A percentile compares a stretch with the other conserved stretches of the same genome.
Evolutionary conservation across 2,888 invertebrate species (phyloP).

Genomic region (Melangyna quadrimaculata): DNA sequence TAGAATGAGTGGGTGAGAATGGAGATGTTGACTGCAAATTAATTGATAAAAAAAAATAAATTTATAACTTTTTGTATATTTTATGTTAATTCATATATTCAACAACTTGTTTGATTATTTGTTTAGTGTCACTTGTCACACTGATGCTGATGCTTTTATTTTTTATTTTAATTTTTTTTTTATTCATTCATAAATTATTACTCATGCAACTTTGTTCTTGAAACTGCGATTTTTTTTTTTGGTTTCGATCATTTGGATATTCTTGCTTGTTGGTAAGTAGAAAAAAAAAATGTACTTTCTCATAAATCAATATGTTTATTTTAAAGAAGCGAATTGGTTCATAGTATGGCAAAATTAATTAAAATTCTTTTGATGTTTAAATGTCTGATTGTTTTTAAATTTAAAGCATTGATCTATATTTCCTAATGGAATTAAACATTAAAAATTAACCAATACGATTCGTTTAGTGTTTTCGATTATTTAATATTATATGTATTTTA

Average conservation of each 20-base stretch:
- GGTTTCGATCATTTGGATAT: not conserved
- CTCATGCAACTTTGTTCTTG: not conserved
- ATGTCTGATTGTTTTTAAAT: not conserved
- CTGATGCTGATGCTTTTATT: not conserved
- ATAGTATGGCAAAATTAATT: not conserved
- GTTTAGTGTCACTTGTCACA: not conserved
- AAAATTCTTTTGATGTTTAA: not conserved
- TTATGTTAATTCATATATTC: not conserved
- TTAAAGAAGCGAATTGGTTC: too few species aligned
- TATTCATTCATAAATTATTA: not conserved
- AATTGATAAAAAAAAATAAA: not conserved
- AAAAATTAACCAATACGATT: too few species aligned
- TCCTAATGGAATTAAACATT: not conserved
- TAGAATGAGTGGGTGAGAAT: not conserved
- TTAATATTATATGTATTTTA: too few species aligned
- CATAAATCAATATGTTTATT: too few species aligned
- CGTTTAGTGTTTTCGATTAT: too few species aligned
- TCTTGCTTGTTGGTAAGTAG: not conserved
- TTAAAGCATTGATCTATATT: not conserved
- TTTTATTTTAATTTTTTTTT: not conserved
- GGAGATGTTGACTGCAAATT: not conserved
- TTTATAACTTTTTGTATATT: not conserved
- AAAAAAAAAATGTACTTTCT: too few species aligned
- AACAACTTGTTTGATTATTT: not conserved
- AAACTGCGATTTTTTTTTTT: not conserved